A percentile compares a stretch with the other conserved stretches of the same genome.
Conservation (phyloP, 2,888 invertebrate species). For the Geotrupes spiniger region DNA sequence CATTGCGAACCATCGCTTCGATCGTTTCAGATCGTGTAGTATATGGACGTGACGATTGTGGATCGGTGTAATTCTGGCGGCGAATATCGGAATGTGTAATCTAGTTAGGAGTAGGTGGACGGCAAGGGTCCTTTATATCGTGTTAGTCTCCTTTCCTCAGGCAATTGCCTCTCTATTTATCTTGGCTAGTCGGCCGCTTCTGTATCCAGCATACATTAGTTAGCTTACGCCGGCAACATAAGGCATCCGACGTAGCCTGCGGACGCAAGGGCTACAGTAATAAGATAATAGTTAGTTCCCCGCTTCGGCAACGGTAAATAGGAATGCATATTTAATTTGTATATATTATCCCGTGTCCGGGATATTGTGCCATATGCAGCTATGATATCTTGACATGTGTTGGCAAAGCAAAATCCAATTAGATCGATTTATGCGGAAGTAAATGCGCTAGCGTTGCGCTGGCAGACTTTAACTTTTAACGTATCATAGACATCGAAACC, state of each 20-base stretch:
- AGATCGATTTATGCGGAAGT: too few species aligned
- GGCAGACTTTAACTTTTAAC: too few species aligned
- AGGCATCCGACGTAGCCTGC: slow-evolving; percentile 41
- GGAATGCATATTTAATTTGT: too few species aligned
- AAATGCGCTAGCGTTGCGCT: too few species aligned
- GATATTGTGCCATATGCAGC: too few species aligned
- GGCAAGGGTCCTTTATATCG: slow-evolving; percentile 47
- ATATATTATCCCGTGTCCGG: too few species aligned
- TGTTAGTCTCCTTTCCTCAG: slow-evolving; percentile 47
- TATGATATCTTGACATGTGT: too few species aligned
- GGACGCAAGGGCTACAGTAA: slow-evolving; percentile 45
- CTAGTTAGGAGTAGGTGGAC: slow-evolving; percentile 43
- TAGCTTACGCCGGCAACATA: slow-evolving; percentile 43
- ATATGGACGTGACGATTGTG: not conserved
- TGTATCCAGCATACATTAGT: slow-evolving; percentile 45
- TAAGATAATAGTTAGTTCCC: slow-evolving; percentile 41
- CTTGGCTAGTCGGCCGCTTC: slow-evolving; percentile 44
- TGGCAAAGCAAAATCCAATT: too few species aligned
- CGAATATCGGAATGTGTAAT: slow-evolving; percentile 38
- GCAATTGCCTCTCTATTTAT: slow-evolving; percentile 50
- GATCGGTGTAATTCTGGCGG: not conserved
- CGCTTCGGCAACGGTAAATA: too few species aligned
- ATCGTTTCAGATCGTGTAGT: too few species aligned
- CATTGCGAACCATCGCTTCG: too few species aligned
- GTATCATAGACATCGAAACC: too few species aligned